phyloP scores from a whole-genome alignment of 2,888 invertebrate genomes.

The Drosophila kuntzei region DNA sequence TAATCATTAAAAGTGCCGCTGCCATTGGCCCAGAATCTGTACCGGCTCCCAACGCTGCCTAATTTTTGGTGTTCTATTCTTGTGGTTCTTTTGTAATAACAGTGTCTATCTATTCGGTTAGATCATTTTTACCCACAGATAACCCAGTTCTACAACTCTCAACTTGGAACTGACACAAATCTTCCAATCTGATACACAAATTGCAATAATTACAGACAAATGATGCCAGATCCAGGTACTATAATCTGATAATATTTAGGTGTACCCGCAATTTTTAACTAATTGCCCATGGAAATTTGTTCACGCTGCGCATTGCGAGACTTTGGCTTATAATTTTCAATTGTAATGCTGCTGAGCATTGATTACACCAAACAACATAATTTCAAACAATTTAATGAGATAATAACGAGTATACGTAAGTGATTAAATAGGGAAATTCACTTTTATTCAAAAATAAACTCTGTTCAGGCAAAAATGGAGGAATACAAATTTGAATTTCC shows the following conservation, averaged over 20 bases:
- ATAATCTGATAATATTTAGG: conserved; percentile 16
- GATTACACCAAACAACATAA: conserved; percentile 42
- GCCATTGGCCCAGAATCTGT: conserved; percentile 70
- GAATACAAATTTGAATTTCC: no score
- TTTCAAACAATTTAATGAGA: neutral
- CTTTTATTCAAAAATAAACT: neutral
- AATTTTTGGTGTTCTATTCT: conserved; percentile 24
- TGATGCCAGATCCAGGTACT: conserved; percentile 7
- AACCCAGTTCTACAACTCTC: conserved; percentile 55
- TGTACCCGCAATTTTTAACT: conserved; percentile 16
- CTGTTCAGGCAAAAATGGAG: no score
- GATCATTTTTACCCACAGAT: conserved; percentile 64
- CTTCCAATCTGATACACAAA: conserved; percentile 48
- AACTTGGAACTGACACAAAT: conserved; percentile 57
- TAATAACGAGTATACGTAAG: neutral
- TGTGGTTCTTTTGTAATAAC: conserved; percentile 48
- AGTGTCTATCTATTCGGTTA: conserved; percentile 39
- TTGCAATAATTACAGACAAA: conserved; percentile 64
- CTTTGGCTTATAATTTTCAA: conserved; percentile 36
- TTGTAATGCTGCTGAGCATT: conserved; percentile 46
- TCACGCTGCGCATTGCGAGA: conserved; percentile 32
- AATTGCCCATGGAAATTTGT: conserved; percentile 47
- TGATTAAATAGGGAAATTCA: neutral
- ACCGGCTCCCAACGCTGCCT: conserved; percentile 14
- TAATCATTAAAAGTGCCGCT: conserved; percentile 67